A percentile compares a stretch with the other conserved stretches of the same genome.
Evolutionary conservation across 2,113 vertebrate species (phyloP).

Genomic region (Lampris incognitus): DNA sequence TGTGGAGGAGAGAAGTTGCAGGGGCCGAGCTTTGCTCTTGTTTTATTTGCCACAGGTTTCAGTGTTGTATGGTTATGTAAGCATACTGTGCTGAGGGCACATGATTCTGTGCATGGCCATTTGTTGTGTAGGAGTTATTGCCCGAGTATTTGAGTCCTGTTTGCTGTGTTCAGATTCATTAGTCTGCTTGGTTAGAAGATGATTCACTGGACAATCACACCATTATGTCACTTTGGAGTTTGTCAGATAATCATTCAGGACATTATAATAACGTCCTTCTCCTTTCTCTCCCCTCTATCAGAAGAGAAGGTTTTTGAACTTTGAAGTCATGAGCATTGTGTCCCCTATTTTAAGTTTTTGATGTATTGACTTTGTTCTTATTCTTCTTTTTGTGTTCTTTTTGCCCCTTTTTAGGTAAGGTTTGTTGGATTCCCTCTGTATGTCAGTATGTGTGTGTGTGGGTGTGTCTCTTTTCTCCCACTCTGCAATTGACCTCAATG

Average conservation of each 20-base stretch:
- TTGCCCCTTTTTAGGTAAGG: conserved; percentile 85
- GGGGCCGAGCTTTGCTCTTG: conserved; percentile 51
- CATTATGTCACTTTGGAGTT: conserved; percentile 44
- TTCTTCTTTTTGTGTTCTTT: conserved; percentile 82
- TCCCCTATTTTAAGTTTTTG: conserved; percentile 83
- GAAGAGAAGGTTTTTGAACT: conserved; percentile 67
- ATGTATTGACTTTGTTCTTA: conserved; percentile 86
- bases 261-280: conserved; percentile 47
- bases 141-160: conserved; percentile 28
- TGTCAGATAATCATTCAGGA: conserved; percentile 55
- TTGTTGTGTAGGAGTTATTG: conserved; percentile 68
- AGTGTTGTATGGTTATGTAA: conserved; percentile 67
- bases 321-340: conserved; percentile 76
- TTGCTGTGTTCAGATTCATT: conserved; percentile 39
- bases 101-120: conserved; percentile 67
- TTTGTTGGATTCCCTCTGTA: conserved; percentile 84
- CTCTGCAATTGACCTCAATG: conserved; percentile 80
- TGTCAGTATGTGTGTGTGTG: conserved; percentile 71
- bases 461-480: conserved; percentile 77
- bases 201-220: conserved; percentile 28
- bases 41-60: conserved; percentile 60
- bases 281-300: conserved; percentile 63
- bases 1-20: conserved; percentile 55
- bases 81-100: conserved; percentile 69
- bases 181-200: conserved; percentile 29